Evolutionary conservation across 2,888 invertebrate species (phyloP).

Genomic region (Clivina fossor): DNA sequence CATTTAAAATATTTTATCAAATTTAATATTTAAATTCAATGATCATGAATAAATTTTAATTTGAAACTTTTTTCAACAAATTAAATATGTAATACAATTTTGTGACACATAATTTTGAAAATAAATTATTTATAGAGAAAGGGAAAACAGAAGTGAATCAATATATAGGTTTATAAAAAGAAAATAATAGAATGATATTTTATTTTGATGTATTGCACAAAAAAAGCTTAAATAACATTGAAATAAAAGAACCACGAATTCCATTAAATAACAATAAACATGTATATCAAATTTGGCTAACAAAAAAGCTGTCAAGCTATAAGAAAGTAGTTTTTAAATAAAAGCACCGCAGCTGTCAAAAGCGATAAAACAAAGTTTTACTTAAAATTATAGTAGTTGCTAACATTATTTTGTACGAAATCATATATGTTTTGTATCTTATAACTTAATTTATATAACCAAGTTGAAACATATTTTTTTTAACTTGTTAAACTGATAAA

Average conservation of each 20-base stretch:
- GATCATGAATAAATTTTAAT: no score
- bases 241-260: slow-evolving; percentile 31
- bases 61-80: no score
- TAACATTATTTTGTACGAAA: slow-evolving; percentile 23
- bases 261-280: slow-evolving; percentile 34
- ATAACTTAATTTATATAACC: not conserved
- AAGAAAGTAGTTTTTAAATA: slow-evolving; percentile 28
- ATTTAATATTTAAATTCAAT: no score
- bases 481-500: no score
- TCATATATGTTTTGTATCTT: slow-evolving; percentile 9
- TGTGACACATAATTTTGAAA: no score
- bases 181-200: no score
- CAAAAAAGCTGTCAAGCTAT: slow-evolving; percentile 30
- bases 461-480: no score
- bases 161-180: no score
- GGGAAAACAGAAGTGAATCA: no score
- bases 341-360: slow-evolving; percentile 31
- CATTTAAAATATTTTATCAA: no score
- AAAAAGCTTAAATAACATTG: slow-evolving; percentile 34
- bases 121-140: no score
- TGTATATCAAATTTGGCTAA: slow-evolving; percentile 31
- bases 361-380: slow-evolving; percentile 28
- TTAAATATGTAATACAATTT: no score
- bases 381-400: slow-evolving; percentile 11
- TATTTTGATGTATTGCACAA: slow-evolving; percentile 29